phyloP scores from a whole-genome alignment of 2,888 invertebrate genomes.

The Cinara cedri region DNA sequence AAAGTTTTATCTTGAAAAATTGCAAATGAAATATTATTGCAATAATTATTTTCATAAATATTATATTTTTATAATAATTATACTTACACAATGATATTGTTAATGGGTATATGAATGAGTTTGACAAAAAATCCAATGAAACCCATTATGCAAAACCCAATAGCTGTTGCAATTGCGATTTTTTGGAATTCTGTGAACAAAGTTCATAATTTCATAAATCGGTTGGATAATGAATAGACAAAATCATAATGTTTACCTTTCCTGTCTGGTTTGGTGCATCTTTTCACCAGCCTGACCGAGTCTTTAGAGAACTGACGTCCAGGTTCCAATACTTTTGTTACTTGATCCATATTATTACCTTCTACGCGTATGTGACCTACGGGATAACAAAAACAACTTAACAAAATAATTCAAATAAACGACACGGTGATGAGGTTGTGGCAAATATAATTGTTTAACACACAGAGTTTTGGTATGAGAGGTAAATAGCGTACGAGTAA shows the following conservation, averaged over 20 bases:
- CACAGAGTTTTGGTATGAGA: too few relatives aligned
- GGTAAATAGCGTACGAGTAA: neutral
- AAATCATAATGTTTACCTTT: constrained; percentile 73
- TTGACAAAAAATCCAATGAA: constrained; percentile 99
- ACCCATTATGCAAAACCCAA: constrained; percentile 99
- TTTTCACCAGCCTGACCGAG: constrained; percentile 95
- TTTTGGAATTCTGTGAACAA: constrained; percentile 92
- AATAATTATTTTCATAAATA: too few relatives aligned
- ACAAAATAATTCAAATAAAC: too few relatives aligned
- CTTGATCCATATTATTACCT: constrained; percentile 85
- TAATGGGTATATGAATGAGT: constrained; percentile 99
- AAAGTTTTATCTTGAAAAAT: too few relatives aligned
- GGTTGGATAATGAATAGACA: neutral
- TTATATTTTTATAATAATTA: constrained; percentile 10
- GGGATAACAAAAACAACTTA: too few relatives aligned
- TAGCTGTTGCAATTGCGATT: constrained; percentile 98
- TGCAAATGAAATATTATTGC: too few relatives aligned
- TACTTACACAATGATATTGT: constrained; percentile 92
- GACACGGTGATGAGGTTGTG: too few relatives aligned
- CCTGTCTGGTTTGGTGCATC: constrained; percentile 99
- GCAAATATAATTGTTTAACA: too few relatives aligned
- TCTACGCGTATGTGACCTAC: neutral
- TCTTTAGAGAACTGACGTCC: constrained; percentile 97
- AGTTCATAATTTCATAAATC: constrained; percentile 32
- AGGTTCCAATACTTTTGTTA: constrained; percentile 91